Conservation (phyloP, 2,113 vertebrate genomes). For the Amphiprion ocellaris region DNA sequence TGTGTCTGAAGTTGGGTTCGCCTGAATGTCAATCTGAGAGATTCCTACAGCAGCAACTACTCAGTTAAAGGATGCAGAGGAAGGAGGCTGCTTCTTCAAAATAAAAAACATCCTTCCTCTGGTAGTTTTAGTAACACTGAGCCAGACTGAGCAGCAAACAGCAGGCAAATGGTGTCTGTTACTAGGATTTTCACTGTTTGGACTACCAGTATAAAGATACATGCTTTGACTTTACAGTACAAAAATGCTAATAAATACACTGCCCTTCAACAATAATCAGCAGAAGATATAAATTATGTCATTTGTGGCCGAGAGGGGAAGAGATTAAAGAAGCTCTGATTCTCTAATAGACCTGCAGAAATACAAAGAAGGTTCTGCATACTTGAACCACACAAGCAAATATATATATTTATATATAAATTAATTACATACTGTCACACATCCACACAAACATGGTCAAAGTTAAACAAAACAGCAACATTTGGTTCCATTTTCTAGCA, state of each 20-base stretch:
- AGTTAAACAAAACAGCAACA: not conserved
- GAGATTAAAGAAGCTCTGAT: slow-evolving; percentile 41
- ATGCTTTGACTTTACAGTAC: slow-evolving; percentile 27
- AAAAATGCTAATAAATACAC: slow-evolving; percentile 37
- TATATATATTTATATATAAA: slow-evolving; percentile 1
- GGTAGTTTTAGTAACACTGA: slow-evolving; percentile 26
- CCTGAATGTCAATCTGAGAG: slow-evolving; percentile 4
- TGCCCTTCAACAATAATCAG: not conserved
- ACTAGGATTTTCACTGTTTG: not conserved
- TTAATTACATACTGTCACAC: slow-evolving; percentile 9
- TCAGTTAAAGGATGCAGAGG: not conserved
- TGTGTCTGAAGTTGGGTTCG: not conserved
- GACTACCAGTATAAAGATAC: slow-evolving; percentile 26
- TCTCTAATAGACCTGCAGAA: slow-evolving; percentile 41
- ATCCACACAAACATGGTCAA: slow-evolving; percentile 15
- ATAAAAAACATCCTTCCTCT: not conserved
- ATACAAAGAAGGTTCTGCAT: slow-evolving; percentile 25
- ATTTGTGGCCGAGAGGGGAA: not conserved
- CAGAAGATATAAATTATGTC: slow-evolving; percentile 29
- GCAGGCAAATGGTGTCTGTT: slow-evolving; percentile 7
- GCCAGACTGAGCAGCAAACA: slow-evolving; percentile 24
- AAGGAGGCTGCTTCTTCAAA: slow-evolving; percentile 14
- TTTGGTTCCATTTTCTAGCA: not conserved
- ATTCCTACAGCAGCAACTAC: slow-evolving; percentile 4
- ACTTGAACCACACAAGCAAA: slow-evolving; percentile 20